A percentile compares a stretch with the other conserved stretches of the same genome.
These are phyloP conservation scores for Bucorvus abyssinicus DNA, from an alignment of 2,797 vertebrate species.

Conservation along the genomic window DNA sequence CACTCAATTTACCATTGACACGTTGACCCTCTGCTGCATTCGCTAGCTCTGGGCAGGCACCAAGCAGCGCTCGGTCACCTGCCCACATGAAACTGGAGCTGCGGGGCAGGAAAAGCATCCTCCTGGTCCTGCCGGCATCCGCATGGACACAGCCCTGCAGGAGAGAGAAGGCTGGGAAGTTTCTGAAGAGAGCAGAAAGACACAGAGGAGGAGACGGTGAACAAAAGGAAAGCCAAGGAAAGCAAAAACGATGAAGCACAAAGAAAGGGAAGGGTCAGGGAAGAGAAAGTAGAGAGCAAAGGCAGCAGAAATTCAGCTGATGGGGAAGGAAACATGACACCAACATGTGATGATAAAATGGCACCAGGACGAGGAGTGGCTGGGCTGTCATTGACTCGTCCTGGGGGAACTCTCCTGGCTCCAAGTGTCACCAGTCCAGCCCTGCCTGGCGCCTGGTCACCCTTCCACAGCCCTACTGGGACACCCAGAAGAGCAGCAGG, in stretches of 20 bases:
- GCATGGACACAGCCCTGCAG: fast-evolving
- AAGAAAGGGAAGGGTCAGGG: neutral
- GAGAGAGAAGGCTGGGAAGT: neutral
- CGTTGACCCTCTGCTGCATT: neutral
- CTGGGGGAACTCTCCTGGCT: fast-evolving
- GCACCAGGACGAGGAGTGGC: fast-evolving
- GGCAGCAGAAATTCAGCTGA: neutral
- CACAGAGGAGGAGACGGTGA: fast-evolving
- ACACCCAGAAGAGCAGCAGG: neutral
- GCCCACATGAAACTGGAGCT: fast-evolving
- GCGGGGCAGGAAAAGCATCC: neutral
- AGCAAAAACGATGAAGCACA: neutral
- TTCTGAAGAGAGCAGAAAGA: neutral
- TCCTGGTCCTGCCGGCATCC: neutral
- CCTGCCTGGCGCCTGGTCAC: neutral
- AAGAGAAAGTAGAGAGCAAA: neutral
- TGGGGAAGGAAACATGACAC: fast-evolving
- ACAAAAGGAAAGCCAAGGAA: neutral
- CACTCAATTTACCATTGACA: slow-evolving; percentile 48
- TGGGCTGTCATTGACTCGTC: fast-evolving
- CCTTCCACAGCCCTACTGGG: neutral
- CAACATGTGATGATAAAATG: fast-evolving
- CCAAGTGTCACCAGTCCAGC: neutral
- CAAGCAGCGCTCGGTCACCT: neutral
- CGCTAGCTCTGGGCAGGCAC: neutral